Evolutionary conservation across 2,888 invertebrate genomes (phyloP).

Genomic region (Hydraecia micacea): DNA sequence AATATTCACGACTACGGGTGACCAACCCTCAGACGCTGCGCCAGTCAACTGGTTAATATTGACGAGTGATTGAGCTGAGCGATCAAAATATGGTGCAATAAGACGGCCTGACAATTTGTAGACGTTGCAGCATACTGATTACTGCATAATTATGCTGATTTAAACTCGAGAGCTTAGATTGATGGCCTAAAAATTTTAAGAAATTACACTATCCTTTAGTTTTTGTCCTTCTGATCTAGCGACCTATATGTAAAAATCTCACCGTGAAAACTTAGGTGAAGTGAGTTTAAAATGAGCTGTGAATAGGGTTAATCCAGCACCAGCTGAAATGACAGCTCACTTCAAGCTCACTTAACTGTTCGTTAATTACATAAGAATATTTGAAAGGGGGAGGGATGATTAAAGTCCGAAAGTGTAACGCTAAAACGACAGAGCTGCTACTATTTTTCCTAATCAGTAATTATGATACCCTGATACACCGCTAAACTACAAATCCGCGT

Average conservation of each 20-base stretch:
- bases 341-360: too few species aligned
- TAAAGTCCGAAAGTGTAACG: not conserved
- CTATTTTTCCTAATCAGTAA: not conserved
- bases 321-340: too few species aligned
- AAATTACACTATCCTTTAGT: not conserved
- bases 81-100: constrained; percentile 28
- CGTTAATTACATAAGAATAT: too few species aligned
- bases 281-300: too few species aligned
- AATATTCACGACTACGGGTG: constrained; percentile 33
- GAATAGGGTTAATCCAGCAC: too few species aligned
- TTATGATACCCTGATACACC: not conserved
- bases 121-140: not conserved
- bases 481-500: not conserved
- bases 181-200: not conserved
- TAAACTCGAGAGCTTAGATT: not conserved
- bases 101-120: not conserved
- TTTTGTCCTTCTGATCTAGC: not conserved
- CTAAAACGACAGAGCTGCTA: not conserved
- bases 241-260: too few species aligned
- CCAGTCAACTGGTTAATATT: constrained; percentile 16
- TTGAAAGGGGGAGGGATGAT: too few species aligned
- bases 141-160: not conserved
- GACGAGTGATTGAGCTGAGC: constrained; percentile 13
- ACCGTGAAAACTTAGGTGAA: too few species aligned
- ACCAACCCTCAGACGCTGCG: constrained; percentile 12